Conservation (phyloP, 2,888 invertebrate genomes). For the Bibio marci region DNA sequence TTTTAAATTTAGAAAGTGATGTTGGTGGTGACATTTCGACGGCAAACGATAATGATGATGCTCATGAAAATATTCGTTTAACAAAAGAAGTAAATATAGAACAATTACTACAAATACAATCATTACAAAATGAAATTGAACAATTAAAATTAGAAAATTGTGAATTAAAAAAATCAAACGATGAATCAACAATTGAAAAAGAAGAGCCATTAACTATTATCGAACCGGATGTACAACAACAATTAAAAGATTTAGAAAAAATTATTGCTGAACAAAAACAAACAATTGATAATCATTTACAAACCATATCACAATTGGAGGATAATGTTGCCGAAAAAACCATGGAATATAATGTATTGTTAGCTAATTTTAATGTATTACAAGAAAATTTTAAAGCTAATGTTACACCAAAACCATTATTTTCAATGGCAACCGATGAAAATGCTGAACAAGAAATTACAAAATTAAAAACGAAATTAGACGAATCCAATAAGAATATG, state of each 20-base stretch:
- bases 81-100: constrained; percentile 25
- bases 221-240: constrained; percentile 13
- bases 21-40: constrained; percentile 14
- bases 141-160: constrained; percentile 35
- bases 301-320: constrained; percentile 25
- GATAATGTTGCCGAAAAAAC: constrained; percentile 35
- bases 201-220: too few species aligned
- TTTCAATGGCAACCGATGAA: constrained; percentile 15
- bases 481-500: constrained; percentile 57
- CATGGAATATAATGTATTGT: constrained; percentile 33
- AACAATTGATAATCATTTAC: constrained; percentile 21
- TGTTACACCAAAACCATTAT: constrained; percentile 19
- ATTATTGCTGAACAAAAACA: constrained; percentile 31
- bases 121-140: constrained; percentile 34
- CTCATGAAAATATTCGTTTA: constrained; percentile 28
- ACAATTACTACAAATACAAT: constrained; percentile 27
- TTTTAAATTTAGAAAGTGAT: constrained; percentile 26
- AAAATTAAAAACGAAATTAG: constrained; percentile 50
- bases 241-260: constrained; percentile 26
- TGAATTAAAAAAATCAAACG: constrained; percentile 34
- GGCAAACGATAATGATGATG: constrained; percentile 23
- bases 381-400: constrained; percentile 23
- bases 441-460: constrained; percentile 21
- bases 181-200: constrained; percentile 17
- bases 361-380: constrained; percentile 27